These are phyloP conservation scores for Mesoclemmys tuberculata DNA, from an alignment of 2,113 vertebrate species.

Conservation along the genomic window DNA sequence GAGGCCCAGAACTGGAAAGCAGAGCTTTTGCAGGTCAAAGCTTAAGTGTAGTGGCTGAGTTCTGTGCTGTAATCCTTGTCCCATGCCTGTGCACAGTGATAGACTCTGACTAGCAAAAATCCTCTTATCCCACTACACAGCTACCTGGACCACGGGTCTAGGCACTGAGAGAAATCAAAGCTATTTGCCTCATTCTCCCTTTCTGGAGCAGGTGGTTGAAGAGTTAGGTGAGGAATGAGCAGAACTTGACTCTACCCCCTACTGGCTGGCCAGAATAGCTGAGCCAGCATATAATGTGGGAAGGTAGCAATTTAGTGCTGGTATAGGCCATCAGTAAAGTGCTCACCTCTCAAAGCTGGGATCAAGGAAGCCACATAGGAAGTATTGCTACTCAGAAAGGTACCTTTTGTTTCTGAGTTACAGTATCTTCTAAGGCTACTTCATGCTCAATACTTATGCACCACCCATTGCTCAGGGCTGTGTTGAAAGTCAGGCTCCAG, in stretches of 20 bases:
- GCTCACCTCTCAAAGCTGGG: background rate
- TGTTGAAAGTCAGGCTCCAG: background rate
- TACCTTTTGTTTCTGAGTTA: background rate
- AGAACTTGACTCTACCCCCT: background rate
- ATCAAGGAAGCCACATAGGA: fast-evolving
- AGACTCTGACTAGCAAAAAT: background rate
- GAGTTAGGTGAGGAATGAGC: background rate
- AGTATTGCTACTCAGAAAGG: background rate
- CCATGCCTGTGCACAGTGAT: background rate
- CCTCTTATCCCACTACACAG: fast-evolving
- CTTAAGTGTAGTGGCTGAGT: background rate
- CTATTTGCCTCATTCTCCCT: background rate
- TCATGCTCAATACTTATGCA: background rate
- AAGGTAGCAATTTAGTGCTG: background rate
- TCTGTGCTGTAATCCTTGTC: background rate
- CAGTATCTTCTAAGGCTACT: background rate
- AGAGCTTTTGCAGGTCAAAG: background rate
- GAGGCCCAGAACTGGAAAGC: background rate
- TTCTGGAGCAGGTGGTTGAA: background rate
- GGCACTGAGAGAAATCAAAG: background rate
- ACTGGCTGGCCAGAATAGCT: background rate
- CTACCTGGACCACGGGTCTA: background rate
- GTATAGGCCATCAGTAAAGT: background rate
- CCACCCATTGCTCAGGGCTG: fast-evolving
- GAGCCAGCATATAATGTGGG: background rate